These are phyloP conservation scores for Boloria selene DNA, from an alignment of 2,888 invertebrate genomes.

Conservation along the genomic window DNA sequence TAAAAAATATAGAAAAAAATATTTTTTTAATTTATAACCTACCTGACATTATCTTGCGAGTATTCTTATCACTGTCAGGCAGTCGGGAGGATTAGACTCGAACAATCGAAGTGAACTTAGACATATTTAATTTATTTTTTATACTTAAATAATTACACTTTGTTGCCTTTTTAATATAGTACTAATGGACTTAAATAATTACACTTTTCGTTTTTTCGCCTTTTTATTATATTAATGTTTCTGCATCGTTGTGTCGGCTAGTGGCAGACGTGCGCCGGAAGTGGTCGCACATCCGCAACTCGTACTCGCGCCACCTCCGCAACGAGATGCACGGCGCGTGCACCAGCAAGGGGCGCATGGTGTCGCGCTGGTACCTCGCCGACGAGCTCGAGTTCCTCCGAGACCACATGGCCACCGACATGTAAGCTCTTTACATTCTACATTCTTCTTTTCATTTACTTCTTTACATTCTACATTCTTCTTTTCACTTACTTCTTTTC, in stretches of 20 bases:
- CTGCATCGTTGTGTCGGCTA: conserved; percentile 37
- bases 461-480: background rate
- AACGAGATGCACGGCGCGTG: conserved; percentile 75
- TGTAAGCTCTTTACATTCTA: conserved; percentile 54
- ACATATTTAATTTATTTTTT: no score
- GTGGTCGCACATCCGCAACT: conserved; percentile 78
- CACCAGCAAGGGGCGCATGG: conserved; percentile 71
- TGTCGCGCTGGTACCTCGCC: conserved; percentile 74
- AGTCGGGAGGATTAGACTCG: no score
- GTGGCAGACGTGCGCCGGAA: conserved; percentile 74
- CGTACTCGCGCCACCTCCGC: conserved; percentile 75
- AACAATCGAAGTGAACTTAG: no score
- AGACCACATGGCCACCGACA: conserved; percentile 77
- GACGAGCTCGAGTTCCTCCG: conserved; percentile 74
- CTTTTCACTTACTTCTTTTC: no score
- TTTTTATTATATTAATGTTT: background rate
- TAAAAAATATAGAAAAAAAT: no score
- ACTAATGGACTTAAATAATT: no score
- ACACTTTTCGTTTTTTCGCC: no score
- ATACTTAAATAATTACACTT: no score
- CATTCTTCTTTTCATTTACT: no score
- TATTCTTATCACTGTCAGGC: no score
- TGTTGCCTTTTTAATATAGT: background rate
- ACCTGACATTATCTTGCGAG: no score
- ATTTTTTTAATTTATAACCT: no score